Percentiles rank a stretch among this genome's conserved stretches.
phyloP scores from a whole-genome alignment of 2,888 invertebrate genomes.

The Spatulosminthurus flaviceps region DNA sequence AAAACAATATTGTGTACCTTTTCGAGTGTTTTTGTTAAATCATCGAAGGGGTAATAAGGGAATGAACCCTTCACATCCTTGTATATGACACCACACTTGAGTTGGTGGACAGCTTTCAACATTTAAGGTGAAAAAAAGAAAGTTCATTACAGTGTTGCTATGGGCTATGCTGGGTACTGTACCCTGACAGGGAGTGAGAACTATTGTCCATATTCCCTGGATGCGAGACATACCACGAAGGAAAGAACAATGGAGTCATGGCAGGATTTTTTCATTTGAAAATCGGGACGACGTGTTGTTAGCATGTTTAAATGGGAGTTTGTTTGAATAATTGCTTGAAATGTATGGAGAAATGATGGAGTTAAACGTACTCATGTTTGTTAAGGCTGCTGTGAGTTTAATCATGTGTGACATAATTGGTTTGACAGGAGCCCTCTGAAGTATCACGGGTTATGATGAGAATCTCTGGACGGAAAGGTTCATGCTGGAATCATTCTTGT shows the following conservation, averaged over 20 bases:
- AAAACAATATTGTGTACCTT: no score
- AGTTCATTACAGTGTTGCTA: constrained; percentile 31
- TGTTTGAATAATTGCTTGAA: constrained; percentile 14
- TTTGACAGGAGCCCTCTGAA: constrained; percentile 42
- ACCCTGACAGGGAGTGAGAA: neutral
- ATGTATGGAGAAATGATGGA: neutral
- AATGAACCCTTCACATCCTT: no score
- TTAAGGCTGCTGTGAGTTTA: neutral
- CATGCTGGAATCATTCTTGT: neutral
- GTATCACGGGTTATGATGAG: constrained; percentile 43
- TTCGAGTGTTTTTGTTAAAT: no score
- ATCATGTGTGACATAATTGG: constrained; percentile 38
- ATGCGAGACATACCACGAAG: constrained; percentile 1
- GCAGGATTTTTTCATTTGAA: constrained; percentile 30
- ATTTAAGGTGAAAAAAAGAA: constrained; percentile 5
- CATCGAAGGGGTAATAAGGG: no score
- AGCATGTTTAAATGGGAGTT: constrained; percentile 2
- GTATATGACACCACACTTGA: neutral
- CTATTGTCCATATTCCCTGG: constrained; percentile 11
- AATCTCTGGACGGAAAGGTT: constrained; percentile 29
- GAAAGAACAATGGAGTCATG: constrained; percentile 34
- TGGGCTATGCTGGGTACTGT: neutral
- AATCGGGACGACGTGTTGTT: constrained; percentile 32
- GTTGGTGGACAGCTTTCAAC: neutral
- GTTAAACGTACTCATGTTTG: constrained; percentile 16